phyloP scores from a whole-genome alignment of 2,113 vertebrate genomes.

The Donacobius atricapilla region DNA sequence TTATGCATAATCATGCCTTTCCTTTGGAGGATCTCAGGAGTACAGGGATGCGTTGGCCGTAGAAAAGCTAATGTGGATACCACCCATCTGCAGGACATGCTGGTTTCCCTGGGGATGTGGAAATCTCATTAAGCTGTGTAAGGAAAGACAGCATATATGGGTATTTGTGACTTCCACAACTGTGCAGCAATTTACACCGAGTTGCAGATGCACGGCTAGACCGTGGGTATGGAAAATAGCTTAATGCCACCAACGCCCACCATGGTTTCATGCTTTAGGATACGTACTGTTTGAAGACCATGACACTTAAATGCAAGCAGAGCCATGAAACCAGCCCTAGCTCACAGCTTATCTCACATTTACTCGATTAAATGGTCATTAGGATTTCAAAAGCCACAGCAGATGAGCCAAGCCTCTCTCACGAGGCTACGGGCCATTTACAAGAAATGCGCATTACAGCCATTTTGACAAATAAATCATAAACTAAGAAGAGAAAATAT shows the following conservation, averaged over 20 bases:
- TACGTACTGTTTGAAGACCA: not conserved
- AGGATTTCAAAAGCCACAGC: conserved; percentile 40
- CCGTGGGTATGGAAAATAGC: not conserved
- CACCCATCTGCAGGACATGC: not conserved
- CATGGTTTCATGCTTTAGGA: not conserved
- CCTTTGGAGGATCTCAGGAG: not conserved
- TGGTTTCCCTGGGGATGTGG: not conserved
- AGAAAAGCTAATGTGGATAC: not conserved
- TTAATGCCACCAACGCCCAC: not conserved
- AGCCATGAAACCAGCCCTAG: not conserved
- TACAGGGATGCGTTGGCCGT: not conserved
- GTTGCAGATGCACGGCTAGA: not conserved
- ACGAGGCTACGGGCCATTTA: not conserved
- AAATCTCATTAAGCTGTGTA: conserved; percentile 35
- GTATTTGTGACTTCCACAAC: conserved; percentile 4
- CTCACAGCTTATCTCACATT: conserved; percentile 50
- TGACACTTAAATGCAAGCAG: conserved; percentile 20
- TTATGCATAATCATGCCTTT: not conserved
- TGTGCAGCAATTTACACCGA: not conserved
- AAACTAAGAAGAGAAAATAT: conserved; percentile 27
- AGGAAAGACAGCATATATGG: not conserved
- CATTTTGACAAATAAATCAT: conserved; percentile 37
- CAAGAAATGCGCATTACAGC: not conserved
- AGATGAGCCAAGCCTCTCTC: conserved; percentile 10
- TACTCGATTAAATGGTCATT: conserved; percentile 5